These are phyloP conservation scores for Nephrotoma guestfalica DNA, from an alignment of 2,888 invertebrate genomes.

Conservation along the genomic window DNA sequence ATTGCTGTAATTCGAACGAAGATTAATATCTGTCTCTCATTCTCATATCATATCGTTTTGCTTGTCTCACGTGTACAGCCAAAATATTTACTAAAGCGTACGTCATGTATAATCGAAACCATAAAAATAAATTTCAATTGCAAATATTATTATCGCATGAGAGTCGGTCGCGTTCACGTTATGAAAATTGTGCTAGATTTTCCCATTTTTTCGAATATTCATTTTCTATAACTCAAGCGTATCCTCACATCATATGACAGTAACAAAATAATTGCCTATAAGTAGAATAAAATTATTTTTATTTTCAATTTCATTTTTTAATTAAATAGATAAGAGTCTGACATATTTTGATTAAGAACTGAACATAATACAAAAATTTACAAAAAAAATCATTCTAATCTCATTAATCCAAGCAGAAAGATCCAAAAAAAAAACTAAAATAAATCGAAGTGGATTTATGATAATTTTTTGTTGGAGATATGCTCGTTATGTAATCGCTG, in stretches of 20 bases:
- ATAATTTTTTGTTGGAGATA: background rate
- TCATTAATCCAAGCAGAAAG: background rate
- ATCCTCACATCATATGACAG: background rate
- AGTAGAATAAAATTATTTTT: background rate
- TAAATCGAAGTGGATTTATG: background rate
- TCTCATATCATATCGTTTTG: too few relatives aligned
- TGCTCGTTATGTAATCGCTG: background rate
- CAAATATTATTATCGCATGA: too few relatives aligned
- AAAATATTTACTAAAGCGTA: too few relatives aligned
- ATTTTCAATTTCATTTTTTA: background rate
- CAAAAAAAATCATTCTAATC: background rate
- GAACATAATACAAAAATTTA: background rate
- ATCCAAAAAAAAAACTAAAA: background rate
- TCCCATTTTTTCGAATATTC: background rate
- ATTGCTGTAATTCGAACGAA: too few relatives aligned
- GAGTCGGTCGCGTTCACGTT: background rate
- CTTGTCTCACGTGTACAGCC: too few relatives aligned
- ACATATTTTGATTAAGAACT: background rate
- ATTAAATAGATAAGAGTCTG: background rate
- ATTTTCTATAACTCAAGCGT: background rate
- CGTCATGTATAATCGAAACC: background rate
- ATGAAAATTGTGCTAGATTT: background rate
- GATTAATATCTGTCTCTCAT: too few relatives aligned
- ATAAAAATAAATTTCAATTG: background rate
- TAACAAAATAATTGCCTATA: background rate